Conservation (phyloP, 2,797 vertebrate species). For the Carapus acus region DNA sequence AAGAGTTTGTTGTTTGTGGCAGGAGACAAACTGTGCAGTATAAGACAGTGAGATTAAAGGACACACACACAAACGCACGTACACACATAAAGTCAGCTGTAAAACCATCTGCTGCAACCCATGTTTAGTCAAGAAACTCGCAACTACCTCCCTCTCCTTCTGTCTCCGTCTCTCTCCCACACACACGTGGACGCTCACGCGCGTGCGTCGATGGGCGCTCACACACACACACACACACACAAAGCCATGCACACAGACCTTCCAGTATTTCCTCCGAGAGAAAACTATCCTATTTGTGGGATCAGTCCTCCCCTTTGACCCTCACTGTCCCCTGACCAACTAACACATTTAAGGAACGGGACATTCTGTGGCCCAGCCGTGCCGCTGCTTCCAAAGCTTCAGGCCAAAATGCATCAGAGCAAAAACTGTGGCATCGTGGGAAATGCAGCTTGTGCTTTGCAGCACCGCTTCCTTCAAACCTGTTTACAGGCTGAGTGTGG, state of each 20-base stretch:
- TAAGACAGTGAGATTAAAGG: background rate
- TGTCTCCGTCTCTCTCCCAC: background rate
- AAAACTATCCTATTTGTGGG: constrained; percentile 38
- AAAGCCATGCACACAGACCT: constrained; percentile 13
- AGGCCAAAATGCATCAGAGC: constrained; percentile 13
- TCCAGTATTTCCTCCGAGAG: constrained; percentile 30
- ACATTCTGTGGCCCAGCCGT: background rate
- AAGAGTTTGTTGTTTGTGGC: constrained; percentile 5
- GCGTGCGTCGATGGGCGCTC: too few relatives aligned
- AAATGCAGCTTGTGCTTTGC: constrained; percentile 32
- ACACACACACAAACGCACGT: background rate
- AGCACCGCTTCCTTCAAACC: constrained; percentile 40
- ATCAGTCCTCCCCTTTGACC: constrained; percentile 19
- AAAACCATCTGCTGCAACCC: background rate
- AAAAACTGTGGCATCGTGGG: constrained; percentile 41
- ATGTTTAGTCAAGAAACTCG: background rate
- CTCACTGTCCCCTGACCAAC: constrained; percentile 16
- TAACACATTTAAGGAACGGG: constrained; percentile 20
- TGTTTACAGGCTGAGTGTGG: constrained; percentile 33
- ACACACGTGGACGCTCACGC: constrained; percentile 7
- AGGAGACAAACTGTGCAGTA: constrained; percentile 11
- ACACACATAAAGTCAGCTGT: background rate
- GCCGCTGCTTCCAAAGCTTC: background rate
- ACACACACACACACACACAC: constrained; percentile 9
- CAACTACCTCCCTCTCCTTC: background rate